phyloP scores from a whole-genome alignment of 2,113 vertebrate species.

The Calonectris borealis region DNA sequence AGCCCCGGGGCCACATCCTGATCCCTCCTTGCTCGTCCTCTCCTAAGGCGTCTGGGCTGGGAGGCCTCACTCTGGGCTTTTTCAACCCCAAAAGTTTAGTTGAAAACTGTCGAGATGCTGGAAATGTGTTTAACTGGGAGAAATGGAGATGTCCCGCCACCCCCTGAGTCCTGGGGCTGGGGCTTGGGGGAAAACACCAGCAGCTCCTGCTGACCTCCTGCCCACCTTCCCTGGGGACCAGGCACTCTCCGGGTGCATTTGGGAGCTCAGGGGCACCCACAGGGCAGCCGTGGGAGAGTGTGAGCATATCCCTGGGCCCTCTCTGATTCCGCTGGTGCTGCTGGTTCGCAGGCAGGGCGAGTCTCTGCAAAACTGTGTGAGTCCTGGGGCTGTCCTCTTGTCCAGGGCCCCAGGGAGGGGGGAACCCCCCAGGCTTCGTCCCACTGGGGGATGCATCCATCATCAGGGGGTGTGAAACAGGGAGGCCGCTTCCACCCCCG shows the following conservation, averaged over 20 bases:
- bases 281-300: rapidly evolving
- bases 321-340: background rate
- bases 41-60: background rate
- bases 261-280: background rate
- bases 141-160: rapidly evolving
- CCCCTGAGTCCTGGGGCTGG: background rate
- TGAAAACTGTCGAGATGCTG: rapidly evolving
- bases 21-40: background rate
- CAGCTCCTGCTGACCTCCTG: background rate
- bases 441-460: background rate
- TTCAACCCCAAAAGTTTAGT: background rate
- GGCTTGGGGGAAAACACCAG: background rate
- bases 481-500: background rate
- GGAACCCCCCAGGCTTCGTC: background rate
- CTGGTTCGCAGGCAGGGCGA: background rate
- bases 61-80: background rate
- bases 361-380: background rate
- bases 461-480: rapidly evolving
- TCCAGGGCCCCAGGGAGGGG: background rate
- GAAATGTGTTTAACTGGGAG: background rate
- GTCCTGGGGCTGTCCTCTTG: background rate
- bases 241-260: rapidly evolving
- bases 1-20: background rate
- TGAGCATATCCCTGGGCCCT: background rate
- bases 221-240: background rate